phyloP scores from a whole-genome alignment of 2,797 vertebrate species.

The Buceros bicornis region DNA sequence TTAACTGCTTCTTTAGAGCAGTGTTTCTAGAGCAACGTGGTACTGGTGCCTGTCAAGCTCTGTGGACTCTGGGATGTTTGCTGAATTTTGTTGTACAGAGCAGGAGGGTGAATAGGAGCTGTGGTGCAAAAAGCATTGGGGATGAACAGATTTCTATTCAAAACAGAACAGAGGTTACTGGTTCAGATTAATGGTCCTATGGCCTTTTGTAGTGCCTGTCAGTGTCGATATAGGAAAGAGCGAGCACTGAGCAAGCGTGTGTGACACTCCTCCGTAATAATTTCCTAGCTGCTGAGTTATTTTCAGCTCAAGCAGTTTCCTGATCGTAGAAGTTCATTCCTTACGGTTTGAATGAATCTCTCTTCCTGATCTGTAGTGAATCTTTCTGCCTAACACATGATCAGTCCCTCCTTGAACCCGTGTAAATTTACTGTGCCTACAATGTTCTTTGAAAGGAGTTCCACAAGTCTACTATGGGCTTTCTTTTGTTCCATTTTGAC shows the following conservation, averaged over 20 bases:
- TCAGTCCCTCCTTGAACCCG: background rate
- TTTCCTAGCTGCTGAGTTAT: background rate
- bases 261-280: background rate
- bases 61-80: fast-evolving
- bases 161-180: background rate
- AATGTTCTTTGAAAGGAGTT: background rate
- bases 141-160: background rate
- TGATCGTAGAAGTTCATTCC: background rate
- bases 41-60: background rate
- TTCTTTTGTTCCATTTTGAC: background rate
- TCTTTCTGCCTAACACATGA: background rate
- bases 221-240: background rate
- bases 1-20: background rate
- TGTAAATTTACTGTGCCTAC: background rate
- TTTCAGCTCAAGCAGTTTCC: background rate
- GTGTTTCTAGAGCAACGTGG: background rate
- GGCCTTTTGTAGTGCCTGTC: background rate
- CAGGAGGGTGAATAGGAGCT: background rate
- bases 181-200: background rate
- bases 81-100: background rate
- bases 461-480: background rate
- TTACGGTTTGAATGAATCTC: background rate
- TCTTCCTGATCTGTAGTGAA: background rate
- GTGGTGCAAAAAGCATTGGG: background rate
- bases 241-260: background rate